Conservation (phyloP, 1,140 invertebrate species). For the Vollenhovia emeryi region DNA sequence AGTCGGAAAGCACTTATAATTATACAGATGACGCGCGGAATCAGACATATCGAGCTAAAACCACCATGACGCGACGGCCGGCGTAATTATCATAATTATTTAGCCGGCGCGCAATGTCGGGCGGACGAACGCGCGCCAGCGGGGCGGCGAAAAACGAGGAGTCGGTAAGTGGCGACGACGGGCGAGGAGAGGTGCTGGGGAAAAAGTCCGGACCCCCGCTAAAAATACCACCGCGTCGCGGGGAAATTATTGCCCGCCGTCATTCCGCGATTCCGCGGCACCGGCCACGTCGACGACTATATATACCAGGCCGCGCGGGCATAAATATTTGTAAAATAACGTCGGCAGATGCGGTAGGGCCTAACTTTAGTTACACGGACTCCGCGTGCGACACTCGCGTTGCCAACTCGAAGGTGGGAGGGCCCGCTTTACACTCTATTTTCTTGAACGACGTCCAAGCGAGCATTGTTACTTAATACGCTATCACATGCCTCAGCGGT, state of each 20-base stretch:
- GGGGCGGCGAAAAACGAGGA: conserved; percentile 31
- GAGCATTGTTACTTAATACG: conserved; percentile 26
- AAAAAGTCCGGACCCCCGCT: conserved; percentile 31
- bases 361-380: conserved; percentile 64
- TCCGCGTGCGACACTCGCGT: conserved; percentile 11
- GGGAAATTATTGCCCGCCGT: conserved; percentile 61
- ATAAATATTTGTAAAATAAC: conserved; percentile 75
- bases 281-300: conserved; percentile 62
- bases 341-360: conserved; percentile 67
- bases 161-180: conserved; percentile 33
- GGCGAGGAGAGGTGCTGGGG: neutral
- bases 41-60: conserved; percentile 13
- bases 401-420: neutral
- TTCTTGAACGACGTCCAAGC: conserved; percentile 30
- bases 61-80: neutral
- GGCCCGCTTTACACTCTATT: conserved; percentile 7
- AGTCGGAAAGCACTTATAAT: conserved; percentile 20
- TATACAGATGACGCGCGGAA: conserved; percentile 27
- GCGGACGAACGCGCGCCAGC: neutral
- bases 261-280: conserved; percentile 47
- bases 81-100: conserved; percentile 55
- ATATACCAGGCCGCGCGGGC: conserved; percentile 63
- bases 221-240: conserved; percentile 29
- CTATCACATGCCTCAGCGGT: neutral
- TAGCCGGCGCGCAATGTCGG: conserved; percentile 19